Base-by-base conservation (phyloP, 2,888 invertebrate genomes). In the Luffia ferchaultella region DNA sequence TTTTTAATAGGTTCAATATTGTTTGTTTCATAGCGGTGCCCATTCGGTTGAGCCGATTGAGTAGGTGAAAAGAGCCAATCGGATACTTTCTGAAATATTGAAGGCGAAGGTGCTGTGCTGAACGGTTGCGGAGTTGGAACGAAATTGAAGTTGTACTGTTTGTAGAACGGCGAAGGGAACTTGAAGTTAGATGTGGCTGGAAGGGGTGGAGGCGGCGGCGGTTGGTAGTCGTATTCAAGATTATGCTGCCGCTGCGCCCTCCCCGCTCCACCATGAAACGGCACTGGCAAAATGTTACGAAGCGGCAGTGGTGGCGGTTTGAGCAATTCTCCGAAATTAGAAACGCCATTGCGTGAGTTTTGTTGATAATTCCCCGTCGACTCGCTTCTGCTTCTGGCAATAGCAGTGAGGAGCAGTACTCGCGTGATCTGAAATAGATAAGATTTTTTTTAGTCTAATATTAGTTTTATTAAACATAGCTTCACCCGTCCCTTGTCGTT, bases 41-140 rank as follows among this genome's bases (percentile, higher is more conserved):
- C 16, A 68, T 68, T 50, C 70, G 63, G 55, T 67, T 63, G 44
- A 16, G 19, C 2, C 1, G 70, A 65, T 60, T 76, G 74, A 58
- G 73, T 77, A 1, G 86, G 85, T 0, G 89, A 86, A 58, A 87
- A 88, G 1, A 89, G 66, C 89, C 89, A 89, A 43, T 75, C 84
- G 20, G 88, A 85, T 5, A 89, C 69, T 69, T 85, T 86, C 52
- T 88, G 85, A 50, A 89, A 85, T 55, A 89, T 75, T 1, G 86
- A 77, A n/a, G 85, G 78, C 0, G 79, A 68, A 3, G 82, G 67
- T 2, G 85, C 78, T 1, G 76, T 70, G 42, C 74, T 62, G 52
- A 80, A 74, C 2, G 80, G 73, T 58, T 82, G 79, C 1, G 83
- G 83, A 42, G 74, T 68, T 19, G 82, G 80, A 2, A 80, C 75